Base-by-base conservation (phyloP, 2,888 invertebrate genomes). In the Euproctis similis region DNA sequence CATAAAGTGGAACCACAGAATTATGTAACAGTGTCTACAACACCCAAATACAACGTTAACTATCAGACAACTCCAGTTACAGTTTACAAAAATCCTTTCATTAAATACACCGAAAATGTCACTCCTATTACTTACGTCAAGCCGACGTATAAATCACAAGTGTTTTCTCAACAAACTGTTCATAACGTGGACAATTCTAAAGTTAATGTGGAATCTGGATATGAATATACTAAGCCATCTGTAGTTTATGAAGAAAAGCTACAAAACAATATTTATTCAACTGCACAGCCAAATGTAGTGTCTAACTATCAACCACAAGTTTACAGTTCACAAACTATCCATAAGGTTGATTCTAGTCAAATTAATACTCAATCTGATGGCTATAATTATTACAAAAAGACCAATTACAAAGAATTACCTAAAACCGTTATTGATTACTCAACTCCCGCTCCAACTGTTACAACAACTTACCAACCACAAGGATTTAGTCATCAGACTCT, bases 1-100 rank as follows among this genome's bases (percentile, higher is more conserved):
- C 77, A 81, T 32, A 68, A 70, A 42, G 39, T 64, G 8, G 61
- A 72, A 32, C 46, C 60, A 2, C 62, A 71, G 26, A 53, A 59
- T 3, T 38, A 53, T 18, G 53, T 67, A 4, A 59, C 66, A 17
- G 56, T 75, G 16, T 68, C 72, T 17, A 66, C 78, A 4, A 75
- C 82, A 12, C 54, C 82, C 24, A 43, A 52, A 34, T 54, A 73
- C 9, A 59, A 68, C 33, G 46, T 70, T 20, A 50, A 59, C 16
- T 75, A 78, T 30, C 71, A 76, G 36, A 63, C 71, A 26, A 74
- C 80, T 19, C 60, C 74, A 12, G 71, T 76, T 2, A 63, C 78
- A 8, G 36, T 69, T 8, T 78, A 82, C 34, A 61, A 78, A 46
- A 82, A 82, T 39, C 82, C 81, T 2, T 58, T 81, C 8, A 32